Evolutionary conservation across 2,888 invertebrate genomes (phyloP).

Genomic region (Matsumyia berberina): DNA sequence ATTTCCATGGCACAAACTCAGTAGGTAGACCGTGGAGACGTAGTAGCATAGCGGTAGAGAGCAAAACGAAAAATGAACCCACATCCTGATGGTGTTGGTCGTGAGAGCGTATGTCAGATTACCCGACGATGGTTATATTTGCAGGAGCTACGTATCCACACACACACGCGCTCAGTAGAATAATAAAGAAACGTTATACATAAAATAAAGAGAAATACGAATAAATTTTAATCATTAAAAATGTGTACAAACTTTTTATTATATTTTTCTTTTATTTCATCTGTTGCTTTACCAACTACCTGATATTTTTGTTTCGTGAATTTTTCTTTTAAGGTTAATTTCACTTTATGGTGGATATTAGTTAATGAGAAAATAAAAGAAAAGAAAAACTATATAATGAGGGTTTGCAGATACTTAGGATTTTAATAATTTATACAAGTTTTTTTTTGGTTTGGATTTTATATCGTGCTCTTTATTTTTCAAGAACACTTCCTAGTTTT

Average conservation of each 20-base stretch:
- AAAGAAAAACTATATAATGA: too few species aligned
- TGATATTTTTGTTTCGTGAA: background rate
- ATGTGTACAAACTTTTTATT: slow-evolving; percentile 9
- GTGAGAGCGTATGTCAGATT: slow-evolving; percentile 7
- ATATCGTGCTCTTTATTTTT: too few species aligned
- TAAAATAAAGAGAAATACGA: slow-evolving; percentile 48
- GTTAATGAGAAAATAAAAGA: too few species aligned
- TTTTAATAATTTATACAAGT: background rate
- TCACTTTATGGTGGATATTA: too few species aligned
- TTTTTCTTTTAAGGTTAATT: slow-evolving; percentile 15
- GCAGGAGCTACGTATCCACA: slow-evolving; percentile 14
- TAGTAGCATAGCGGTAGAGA: slow-evolving; percentile 18
- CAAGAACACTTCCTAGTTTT: too few species aligned
- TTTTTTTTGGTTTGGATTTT: too few species aligned
- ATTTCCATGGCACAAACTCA: slow-evolving; percentile 45
- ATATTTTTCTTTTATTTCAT: slow-evolving; percentile 24
- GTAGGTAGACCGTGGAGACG: slow-evolving; percentile 2
- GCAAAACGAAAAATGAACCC: slow-evolving; percentile 5
- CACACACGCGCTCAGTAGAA: slow-evolving; percentile 1
- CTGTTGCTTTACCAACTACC: background rate
- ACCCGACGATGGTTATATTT: slow-evolving; percentile 3
- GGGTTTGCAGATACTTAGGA: too few species aligned
- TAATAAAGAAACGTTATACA: slow-evolving; percentile 68
- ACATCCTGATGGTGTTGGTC: slow-evolving; percentile 53
- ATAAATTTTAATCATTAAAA: slow-evolving; percentile 67